Conservation (phyloP, 1,140 invertebrate species). For the Vollenhovia emeryi region DNA sequence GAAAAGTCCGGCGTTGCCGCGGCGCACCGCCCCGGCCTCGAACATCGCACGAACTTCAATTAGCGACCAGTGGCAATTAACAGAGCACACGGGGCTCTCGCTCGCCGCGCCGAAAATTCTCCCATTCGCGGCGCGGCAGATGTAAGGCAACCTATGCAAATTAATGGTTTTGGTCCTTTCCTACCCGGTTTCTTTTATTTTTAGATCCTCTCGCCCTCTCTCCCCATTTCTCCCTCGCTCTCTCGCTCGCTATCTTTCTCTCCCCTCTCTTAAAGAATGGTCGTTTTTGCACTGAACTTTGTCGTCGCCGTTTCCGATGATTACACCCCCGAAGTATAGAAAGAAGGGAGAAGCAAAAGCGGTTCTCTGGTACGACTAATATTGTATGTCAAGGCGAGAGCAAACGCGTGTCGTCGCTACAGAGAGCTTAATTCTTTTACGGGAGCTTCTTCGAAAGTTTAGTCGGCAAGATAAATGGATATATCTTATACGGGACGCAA, state of each 20-base stretch:
- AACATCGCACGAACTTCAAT: constrained; percentile 64
- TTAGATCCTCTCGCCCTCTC: neutral
- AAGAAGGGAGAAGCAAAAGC: neutral
- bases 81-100: constrained; percentile 61
- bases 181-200: neutral
- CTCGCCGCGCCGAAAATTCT: constrained; percentile 66
- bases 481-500: neutral
- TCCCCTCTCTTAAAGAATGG: neutral
- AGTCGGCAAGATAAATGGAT: neutral
- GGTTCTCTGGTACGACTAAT: constrained; percentile 34
- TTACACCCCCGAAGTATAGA: neutral
- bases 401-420: constrained; percentile 23
- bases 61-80: constrained; percentile 72
- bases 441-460: neutral
- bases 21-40: neutral
- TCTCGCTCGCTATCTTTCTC: too few relatives aligned
- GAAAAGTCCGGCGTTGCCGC: constrained; percentile 11
- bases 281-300: constrained; percentile 6
- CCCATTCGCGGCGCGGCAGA: neutral
- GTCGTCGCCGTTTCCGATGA: constrained; percentile 5
- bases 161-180: constrained; percentile 50
- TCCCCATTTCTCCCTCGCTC: neutral
- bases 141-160: constrained; percentile 51
- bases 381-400: constrained; percentile 22
- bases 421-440: constrained; percentile 12